These are phyloP conservation scores for Therioaphis trifolii DNA, from an alignment of 2,888 invertebrate species.

Conservation along the genomic window DNA sequence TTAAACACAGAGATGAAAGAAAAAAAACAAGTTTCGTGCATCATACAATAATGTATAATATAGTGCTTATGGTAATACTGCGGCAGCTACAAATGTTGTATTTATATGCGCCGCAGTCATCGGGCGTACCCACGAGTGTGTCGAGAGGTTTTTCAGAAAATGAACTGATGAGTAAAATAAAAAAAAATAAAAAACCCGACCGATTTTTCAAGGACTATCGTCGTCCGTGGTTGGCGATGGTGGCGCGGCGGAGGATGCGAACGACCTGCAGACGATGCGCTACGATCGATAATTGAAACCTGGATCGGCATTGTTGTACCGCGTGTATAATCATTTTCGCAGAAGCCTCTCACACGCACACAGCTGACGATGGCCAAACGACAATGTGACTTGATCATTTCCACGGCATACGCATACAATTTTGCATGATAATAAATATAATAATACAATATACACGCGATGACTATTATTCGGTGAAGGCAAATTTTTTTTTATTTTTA, in stretches of 20 bases:
- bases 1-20: not conserved
- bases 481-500: too few relatives aligned
- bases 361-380: too few relatives aligned
- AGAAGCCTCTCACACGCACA: not conserved
- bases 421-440: too few relatives aligned
- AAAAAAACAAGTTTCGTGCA: not conserved
- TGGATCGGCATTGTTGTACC: not conserved
- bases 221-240: not conserved
- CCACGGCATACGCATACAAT: too few relatives aligned
- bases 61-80: not conserved
- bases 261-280: slow-evolving; percentile 41
- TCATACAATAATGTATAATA: not conserved
- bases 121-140: too few relatives aligned
- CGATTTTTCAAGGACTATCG: slow-evolving; percentile 39
- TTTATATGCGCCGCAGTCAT: too few relatives aligned
- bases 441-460: too few relatives aligned
- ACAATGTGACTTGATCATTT: too few relatives aligned
- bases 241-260: not conserved
- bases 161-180: too few relatives aligned
- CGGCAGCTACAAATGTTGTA: too few relatives aligned
- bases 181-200: not conserved
- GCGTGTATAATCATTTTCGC: slow-evolving; percentile 22
- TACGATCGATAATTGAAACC: slow-evolving; percentile 42
- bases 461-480: too few relatives aligned
- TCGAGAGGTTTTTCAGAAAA: too few relatives aligned